A percentile compares a stretch with the other conserved stretches of the same genome.
These are phyloP conservation scores for Zele albiditarsus DNA, from an alignment of 2,888 invertebrate genomes.

Conservation along the genomic window DNA sequence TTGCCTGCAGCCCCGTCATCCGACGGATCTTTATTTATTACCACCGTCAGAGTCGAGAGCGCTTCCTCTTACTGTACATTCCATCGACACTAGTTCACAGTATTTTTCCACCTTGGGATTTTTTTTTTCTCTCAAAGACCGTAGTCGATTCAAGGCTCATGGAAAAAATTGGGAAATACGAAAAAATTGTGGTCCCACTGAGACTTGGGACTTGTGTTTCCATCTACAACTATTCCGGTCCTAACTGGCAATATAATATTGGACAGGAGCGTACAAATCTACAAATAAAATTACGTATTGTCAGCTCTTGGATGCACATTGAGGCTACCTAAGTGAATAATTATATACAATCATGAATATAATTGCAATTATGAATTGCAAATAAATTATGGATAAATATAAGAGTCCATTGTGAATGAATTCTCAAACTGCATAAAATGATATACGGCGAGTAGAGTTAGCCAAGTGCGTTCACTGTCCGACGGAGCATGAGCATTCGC, in stretches of 20 bases:
- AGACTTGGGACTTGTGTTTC: neutral
- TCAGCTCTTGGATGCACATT: too few species aligned
- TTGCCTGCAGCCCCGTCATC: conserved; percentile 66
- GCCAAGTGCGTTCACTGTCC: conserved; percentile 41
- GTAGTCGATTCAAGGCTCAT: neutral
- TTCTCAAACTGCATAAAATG: neutral
- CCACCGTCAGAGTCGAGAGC: conserved; percentile 47
- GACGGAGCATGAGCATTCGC: conserved; percentile 58
- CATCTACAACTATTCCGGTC: neutral
- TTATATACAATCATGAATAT: too few species aligned
- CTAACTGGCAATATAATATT: neutral
- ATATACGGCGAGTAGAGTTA: neutral
- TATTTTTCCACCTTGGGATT: neutral
- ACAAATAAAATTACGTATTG: too few species aligned
- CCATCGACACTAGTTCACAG: neutral
- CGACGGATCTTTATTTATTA: conserved; percentile 72
- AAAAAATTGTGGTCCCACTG: neutral
- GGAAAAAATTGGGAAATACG: neutral
- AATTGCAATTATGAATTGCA: neutral
- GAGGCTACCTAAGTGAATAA: too few species aligned
- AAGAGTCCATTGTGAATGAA: neutral
- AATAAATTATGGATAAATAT: neutral
- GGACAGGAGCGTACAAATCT: neutral
- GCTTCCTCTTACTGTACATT: conserved; percentile 25
- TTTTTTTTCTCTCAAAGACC: neutral